Conservation (phyloP, 2,888 invertebrate species). For the Geophilus truncorum region DNA sequence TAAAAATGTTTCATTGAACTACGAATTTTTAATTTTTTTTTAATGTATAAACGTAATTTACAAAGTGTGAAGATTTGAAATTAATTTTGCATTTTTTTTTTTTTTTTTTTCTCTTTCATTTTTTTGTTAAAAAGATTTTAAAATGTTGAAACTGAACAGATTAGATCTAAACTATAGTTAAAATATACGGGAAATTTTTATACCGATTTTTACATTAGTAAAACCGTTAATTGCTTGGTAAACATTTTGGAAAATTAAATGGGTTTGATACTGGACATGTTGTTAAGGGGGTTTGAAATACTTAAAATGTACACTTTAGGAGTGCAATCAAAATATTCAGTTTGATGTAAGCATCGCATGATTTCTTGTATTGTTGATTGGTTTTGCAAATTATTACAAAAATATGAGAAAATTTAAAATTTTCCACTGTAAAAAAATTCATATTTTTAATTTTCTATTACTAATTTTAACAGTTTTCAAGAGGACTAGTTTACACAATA, state of each 20-base stretch:
- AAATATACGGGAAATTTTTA: not conserved
- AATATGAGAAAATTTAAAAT: not conserved
- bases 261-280: not conserved
- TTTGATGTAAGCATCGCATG: not conserved
- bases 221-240: not conserved
- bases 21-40: too few relatives aligned
- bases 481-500: not conserved
- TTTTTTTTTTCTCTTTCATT: not conserved
- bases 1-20: too few relatives aligned
- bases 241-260: not conserved
- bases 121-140: not conserved
- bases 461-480: not conserved
- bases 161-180: not conserved
- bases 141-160: not conserved
- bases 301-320: not conserved
- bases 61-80: not conserved
- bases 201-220: not conserved
- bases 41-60: not conserved
- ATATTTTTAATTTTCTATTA: not conserved
- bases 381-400: not conserved
- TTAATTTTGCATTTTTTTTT: not conserved
- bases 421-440: not conserved
- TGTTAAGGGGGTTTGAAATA: not conserved
- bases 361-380: slow-evolving; percentile 4
- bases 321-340: slow-evolving; percentile 4